Conservation (phyloP, 2,888 invertebrate genomes). For the Drosophila bunnanda region DNA sequence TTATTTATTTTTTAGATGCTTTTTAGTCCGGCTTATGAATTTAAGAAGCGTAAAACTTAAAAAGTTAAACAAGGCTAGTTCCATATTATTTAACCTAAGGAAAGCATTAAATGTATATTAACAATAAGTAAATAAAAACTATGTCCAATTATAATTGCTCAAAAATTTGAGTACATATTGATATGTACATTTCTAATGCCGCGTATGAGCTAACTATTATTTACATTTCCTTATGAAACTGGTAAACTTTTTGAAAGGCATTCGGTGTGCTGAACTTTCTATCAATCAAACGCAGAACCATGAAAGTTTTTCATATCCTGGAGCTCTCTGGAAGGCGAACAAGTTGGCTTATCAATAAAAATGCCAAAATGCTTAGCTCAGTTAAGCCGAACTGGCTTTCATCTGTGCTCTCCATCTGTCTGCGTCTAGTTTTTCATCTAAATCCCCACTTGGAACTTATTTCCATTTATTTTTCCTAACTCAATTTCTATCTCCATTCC, state of each 20-base stretch:
- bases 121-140: background rate
- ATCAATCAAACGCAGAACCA: slow-evolving; percentile 41
- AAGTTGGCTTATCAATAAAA: slow-evolving; percentile 36
- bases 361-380: slow-evolving; percentile 34
- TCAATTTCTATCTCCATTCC: slow-evolving; percentile 17
- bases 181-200: background rate
- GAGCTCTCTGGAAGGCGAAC: slow-evolving; percentile 2
- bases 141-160: background rate
- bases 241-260: slow-evolving; percentile 16
- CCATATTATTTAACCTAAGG: background rate
- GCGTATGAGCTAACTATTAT: background rate
- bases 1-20: too few relatives aligned
- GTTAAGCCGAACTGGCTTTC: slow-evolving; percentile 38
- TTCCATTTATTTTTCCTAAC: slow-evolving; percentile 15
- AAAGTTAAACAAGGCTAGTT: background rate
- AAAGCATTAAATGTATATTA: too few relatives aligned
- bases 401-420: background rate
- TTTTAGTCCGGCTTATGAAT: too few relatives aligned
- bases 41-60: too few relatives aligned
- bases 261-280: slow-evolving; percentile 31
- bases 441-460: slow-evolving; percentile 8
- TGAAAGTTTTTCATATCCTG: slow-evolving; percentile 26
- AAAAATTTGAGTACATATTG: background rate
- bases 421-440: background rate
- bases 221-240: background rate